These are phyloP conservation scores for Desoria tigrina DNA, from an alignment of 2,888 invertebrate genomes.

Conservation along the genomic window DNA sequence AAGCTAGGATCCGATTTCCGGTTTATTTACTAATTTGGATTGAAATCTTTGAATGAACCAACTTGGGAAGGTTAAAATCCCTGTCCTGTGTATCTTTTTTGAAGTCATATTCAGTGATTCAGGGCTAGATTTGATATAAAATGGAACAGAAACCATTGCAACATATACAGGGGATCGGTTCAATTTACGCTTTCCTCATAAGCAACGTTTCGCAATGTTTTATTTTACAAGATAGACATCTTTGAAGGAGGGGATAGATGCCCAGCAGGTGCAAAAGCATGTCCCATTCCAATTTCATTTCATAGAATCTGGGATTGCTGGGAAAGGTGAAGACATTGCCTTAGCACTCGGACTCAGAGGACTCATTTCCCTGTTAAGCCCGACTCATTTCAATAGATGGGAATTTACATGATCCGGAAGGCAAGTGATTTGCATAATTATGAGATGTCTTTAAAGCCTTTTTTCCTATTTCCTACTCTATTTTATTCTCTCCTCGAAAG, in stretches of 20 bases:
- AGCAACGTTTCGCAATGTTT: too few species aligned
- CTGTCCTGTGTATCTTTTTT: too few species aligned
- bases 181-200: slow-evolving; percentile 9
- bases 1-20: too few species aligned
- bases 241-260: too few species aligned
- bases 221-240: too few species aligned
- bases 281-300: slow-evolving; percentile 1
- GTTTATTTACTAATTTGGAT: too few species aligned
- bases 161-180: neutral
- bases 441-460: slow-evolving; percentile 37
- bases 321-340: neutral
- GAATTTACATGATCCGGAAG: slow-evolving; percentile 48
- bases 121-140: too few species aligned
- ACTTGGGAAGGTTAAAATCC: too few species aligned
- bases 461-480: slow-evolving; percentile 26
- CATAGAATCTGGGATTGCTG: neutral
- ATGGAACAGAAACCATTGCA: too few species aligned
- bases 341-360: slow-evolving; percentile 9
- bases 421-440: slow-evolving; percentile 48
- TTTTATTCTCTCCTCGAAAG: neutral
- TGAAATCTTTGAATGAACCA: too few species aligned
- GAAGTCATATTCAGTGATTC: too few species aligned
- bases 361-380: slow-evolving; percentile 17
- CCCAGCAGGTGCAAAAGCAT: neutral
- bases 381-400: slow-evolving; percentile 23